These are phyloP conservation scores for Araneus ventricosus DNA, from an alignment of 1,140 invertebrate species.

Conservation along the genomic window DNA sequence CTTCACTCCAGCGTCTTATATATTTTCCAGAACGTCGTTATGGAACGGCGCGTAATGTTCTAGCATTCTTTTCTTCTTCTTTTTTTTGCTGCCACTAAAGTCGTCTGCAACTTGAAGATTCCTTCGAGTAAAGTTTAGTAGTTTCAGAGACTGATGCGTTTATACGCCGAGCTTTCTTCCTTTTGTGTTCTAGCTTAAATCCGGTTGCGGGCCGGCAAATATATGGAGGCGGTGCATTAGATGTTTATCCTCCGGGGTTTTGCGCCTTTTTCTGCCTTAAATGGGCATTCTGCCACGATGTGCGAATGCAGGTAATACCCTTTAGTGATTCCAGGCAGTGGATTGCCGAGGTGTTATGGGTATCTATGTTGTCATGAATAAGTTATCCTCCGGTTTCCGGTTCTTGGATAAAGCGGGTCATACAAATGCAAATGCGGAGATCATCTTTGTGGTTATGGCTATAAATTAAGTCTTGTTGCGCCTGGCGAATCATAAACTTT, in stretches of 20 bases:
- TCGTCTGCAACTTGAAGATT: conserved; percentile 26
- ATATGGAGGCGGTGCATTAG: not conserved
- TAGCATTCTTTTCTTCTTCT: not conserved
- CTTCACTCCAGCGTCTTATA: not conserved
- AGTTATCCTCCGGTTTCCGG: conserved; percentile 9
- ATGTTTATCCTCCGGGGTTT: not conserved
- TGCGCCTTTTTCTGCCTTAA: not conserved
- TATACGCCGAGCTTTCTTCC: not conserved
- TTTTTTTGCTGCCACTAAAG: not conserved
- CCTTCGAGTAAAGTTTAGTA: not conserved
- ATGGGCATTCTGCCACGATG: not conserved
- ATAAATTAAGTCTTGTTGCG: conserved; percentile 8
- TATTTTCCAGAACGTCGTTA: not conserved
- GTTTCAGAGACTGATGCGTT: not conserved
- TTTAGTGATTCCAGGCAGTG: not conserved
- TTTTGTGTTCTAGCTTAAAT: not conserved
- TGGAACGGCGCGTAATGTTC: not conserved
- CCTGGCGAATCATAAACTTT: not conserved
- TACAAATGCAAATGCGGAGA: not conserved
- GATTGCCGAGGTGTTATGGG: not conserved
- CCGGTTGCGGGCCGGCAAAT: not conserved
- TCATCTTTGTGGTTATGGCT: not conserved
- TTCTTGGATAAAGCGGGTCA: not conserved
- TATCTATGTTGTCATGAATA: not conserved
- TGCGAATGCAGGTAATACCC: not conserved